Evolutionary conservation across 2,797 vertebrate species (phyloP).

Genomic region (Phaenicophaeus curvirostris): DNA sequence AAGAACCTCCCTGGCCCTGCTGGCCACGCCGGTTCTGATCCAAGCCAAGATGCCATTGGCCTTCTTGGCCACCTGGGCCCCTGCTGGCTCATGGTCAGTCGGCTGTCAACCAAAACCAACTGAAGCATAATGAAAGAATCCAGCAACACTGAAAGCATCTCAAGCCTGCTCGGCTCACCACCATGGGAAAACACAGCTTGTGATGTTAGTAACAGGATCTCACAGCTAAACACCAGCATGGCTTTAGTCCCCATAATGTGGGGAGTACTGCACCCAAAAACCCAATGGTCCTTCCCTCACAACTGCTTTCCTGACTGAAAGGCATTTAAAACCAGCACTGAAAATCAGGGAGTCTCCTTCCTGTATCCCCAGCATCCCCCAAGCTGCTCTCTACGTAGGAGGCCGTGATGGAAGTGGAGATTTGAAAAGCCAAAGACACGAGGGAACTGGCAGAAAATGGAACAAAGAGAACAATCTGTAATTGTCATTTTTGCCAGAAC

Average conservation of each 20-base stretch:
- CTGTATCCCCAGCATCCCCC: not conserved
- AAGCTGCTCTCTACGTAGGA: too few relatives aligned
- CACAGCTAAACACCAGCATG: not conserved
- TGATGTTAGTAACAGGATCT: not conserved
- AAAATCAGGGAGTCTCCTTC: not conserved
- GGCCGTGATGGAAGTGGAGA: not conserved
- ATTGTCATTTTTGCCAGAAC: not conserved
- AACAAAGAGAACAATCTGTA: not conserved
- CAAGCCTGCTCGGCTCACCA: not conserved
- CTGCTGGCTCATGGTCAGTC: too few relatives aligned
- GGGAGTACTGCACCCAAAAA: not conserved
- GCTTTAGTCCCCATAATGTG: rapidly evolving
- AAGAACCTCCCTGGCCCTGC: too few relatives aligned
- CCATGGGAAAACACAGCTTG: too few relatives aligned
- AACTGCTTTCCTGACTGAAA: not conserved
- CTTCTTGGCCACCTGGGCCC: too few relatives aligned
- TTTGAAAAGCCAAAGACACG: not conserved
- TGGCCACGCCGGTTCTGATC: too few relatives aligned
- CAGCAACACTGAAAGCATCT: not conserved
- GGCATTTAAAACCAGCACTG: not conserved
- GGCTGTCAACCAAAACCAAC: too few relatives aligned
- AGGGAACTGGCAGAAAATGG: not conserved
- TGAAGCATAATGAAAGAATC: not conserved
- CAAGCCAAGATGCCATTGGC: too few relatives aligned
- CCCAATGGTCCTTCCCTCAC: not conserved